Percentiles rank a stretch among this genome's conserved stretches.
Conservation (phyloP, 2,113 vertebrate species). For the Colossoma macropomum region DNA sequence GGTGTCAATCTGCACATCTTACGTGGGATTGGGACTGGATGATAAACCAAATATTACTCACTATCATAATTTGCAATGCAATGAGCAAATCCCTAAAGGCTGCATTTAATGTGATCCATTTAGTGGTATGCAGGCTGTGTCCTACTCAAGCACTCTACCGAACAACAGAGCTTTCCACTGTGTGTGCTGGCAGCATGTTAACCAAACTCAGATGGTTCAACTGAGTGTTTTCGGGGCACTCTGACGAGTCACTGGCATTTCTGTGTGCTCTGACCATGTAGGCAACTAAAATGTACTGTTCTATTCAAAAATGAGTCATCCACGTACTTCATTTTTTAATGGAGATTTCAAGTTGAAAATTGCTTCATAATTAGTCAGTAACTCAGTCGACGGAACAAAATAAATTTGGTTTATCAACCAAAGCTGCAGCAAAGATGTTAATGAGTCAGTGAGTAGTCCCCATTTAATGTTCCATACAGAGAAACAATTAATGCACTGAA, state of each 20-base stretch:
- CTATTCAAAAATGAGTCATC: constrained; percentile 5
- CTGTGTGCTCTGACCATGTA: neutral
- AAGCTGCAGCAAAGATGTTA: too few relatives aligned
- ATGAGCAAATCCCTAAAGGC: constrained; percentile 26
- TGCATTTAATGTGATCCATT: constrained; percentile 1
- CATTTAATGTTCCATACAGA: too few relatives aligned
- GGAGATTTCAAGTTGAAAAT: neutral
- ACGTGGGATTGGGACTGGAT: neutral
- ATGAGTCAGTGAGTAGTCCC: too few relatives aligned
- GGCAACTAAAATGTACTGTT: neutral
- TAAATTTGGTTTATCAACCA: neutral
- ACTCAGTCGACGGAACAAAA: neutral
- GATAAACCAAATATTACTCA: constrained; percentile 24
- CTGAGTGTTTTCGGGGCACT: neutral
- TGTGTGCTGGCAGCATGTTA: neutral
- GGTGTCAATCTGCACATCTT: neutral
- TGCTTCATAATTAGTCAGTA: neutral
- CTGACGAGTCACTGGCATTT: neutral
- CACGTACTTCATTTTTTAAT: constrained; percentile 2
- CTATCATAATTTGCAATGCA: constrained; percentile 11
- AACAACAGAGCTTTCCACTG: constrained; percentile 8
- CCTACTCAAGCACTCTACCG: neutral
- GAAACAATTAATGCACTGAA: too few relatives aligned
- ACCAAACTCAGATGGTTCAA: neutral
- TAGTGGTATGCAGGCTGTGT: neutral